Evolutionary conservation across 2,113 vertebrate genomes (phyloP), one percentile per base, ranked within the genome.

Genomic region (Solea senegalensis): DNA sequence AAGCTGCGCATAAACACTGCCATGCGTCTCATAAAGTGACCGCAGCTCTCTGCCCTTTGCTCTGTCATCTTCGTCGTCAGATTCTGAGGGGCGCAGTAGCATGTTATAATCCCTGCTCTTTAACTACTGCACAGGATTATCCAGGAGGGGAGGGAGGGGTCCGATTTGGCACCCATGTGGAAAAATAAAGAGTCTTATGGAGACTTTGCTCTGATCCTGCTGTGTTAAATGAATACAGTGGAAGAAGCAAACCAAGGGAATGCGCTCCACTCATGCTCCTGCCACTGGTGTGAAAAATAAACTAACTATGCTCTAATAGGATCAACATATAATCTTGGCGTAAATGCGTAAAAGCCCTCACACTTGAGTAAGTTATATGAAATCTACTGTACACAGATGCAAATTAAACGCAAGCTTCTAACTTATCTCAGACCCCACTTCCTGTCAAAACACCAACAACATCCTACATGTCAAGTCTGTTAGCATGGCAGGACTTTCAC

Each of bases 71-170:
- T 54, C 70, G 69, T 82, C 68, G 69, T 39, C 0, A 16, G 77
- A 75, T 78, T 78, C 21, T 55, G 67, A 57, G 53, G 41, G 72
- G 72, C 49, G 11, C 57, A 64, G 8, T 70, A 63, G 59, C 60
- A 49, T 67, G 59, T 41, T 71, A 39, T 88, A 89, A 90, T 85
- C 83, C 79, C 14, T 14, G 53, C 77, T 79, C 76, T 84, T 76
- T 69, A 74, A 78, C 83, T 72, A 80, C 79, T 65, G 52, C 5
- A 8, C 66, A 21, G 84, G 82, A 87, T 90, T 89, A 89, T 69
- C 69, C 0, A 13, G 52, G 16, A 50, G 13, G 14, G 60, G 34
- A 46, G 11, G 49, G 13, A 9, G 21, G 15, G 16, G 26, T 51
- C 51, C 41, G 7, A 14, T 53, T 51, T 34, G 65, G 78, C 80